phyloP scores from a whole-genome alignment of 2,888 invertebrate genomes.

The Morinoia aosen region DNA sequence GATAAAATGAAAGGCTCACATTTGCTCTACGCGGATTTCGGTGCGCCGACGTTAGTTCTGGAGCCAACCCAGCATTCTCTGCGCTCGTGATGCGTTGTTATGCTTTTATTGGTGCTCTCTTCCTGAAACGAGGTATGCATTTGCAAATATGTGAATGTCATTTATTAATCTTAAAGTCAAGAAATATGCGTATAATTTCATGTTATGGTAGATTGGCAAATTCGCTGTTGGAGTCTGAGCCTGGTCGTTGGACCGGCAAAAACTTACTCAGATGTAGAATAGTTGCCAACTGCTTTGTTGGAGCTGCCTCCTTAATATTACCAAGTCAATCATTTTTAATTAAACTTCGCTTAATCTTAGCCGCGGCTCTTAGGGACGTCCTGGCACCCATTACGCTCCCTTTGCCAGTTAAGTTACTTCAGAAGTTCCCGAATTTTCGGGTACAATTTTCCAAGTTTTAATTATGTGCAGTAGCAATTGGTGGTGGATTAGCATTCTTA shows the following conservation, averaged over 20 bases:
- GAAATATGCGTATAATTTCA: too few relatives aligned
- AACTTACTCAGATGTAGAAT: background rate
- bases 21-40: background rate
- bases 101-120: too few relatives aligned
- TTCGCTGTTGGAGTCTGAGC: background rate
- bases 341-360: conserved; percentile 17
- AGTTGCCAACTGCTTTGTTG: background rate
- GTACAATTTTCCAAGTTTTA: conserved; percentile 42
- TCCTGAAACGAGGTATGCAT: too few relatives aligned
- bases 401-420: conserved; percentile 5
- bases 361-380: background rate
- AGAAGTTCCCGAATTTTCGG: conserved; percentile 37
- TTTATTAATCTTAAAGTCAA: too few relatives aligned
- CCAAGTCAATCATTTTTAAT: conserved; percentile 10
- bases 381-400: conserved; percentile 10
- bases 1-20: background rate
- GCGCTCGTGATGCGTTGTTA: background rate
- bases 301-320: conserved; percentile 1
- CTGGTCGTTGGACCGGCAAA: background rate
- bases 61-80: background rate
- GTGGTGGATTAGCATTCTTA: conserved; percentile 46
- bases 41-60: background rate
- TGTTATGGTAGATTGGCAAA: background rate
- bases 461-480: conserved; percentile 52
- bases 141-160: too few relatives aligned